Base-by-base conservation (phyloP, 2,113 vertebrate genomes). In the Eidolon helvum region DNA sequence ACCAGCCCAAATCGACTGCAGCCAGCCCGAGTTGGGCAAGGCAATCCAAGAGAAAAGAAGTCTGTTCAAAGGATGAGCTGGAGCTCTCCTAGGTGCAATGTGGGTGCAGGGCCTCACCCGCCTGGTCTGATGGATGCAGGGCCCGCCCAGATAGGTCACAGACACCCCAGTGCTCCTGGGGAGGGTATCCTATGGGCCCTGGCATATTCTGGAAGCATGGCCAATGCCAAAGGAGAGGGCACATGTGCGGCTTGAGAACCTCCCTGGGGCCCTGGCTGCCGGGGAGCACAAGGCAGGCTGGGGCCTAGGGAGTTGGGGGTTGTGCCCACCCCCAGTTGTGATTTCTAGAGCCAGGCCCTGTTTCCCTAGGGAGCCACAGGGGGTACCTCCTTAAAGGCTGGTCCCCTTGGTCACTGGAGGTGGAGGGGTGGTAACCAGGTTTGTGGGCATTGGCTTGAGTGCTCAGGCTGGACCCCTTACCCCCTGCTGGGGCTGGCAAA, bases 41-140 rank as follows among this genome's bases (percentile, higher is more conserved):
- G 59, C 28, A 1, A 28, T 65, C 91, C n/a, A 40, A 43, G 55
- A 85, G 72, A 80, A 71, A 71, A 55, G 40, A 30, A 78, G 72
- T 15, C 0, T 1, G 91, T 72, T 74, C n/a, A 4, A 38, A 91
- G 85, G 59, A 19, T 0, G 63, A 86, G 82, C 95, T 90, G 90
- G 89, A 10, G 43, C 63, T 93, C 82, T 90, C 68, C 33, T 15
- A 48, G 53, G 97, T 97, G 96, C 97, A 82, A 35, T 96, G 96
- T 68, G 66, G 87, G 45, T 15, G 35, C 2, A 10, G 90, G 82
- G 77, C 30, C 35, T 55, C 35, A 21, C 59, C 48, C 71, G 19
- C 79, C 38, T 53, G 48, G 78, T 66, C 48, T 48, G 82, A 71
- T 28, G 50, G 2, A 1, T 30, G 59, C 26, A 50, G 69, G 83